Percentiles rank a stretch among this genome's conserved stretches.
phyloP scores from a whole-genome alignment of 2,113 vertebrate species.

The Elgaria multicarinata region DNA sequence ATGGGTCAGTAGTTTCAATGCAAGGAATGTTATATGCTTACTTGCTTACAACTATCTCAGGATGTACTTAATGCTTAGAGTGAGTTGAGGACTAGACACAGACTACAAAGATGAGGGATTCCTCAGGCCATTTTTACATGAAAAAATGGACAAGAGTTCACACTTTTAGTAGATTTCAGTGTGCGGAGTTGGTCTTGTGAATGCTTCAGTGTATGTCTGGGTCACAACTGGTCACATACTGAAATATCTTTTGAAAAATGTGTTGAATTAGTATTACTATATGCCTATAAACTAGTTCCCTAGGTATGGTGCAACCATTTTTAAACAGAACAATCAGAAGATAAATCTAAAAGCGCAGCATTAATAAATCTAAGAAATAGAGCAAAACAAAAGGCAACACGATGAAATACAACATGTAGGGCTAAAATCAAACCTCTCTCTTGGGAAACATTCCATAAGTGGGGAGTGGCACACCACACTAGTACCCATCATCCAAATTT shows the following conservation, averaged over 20 bases:
- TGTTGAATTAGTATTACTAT: neutral
- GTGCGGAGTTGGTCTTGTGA: neutral
- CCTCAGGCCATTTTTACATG: neutral
- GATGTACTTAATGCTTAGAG: neutral
- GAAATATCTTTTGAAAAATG: neutral
- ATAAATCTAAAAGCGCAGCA: too few relatives aligned
- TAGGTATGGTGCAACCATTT: too few relatives aligned
- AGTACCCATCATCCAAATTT: too few relatives aligned
- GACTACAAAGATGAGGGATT: neutral
- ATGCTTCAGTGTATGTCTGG: neutral
- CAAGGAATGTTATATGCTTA: neutral
- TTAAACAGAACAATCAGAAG: too few relatives aligned
- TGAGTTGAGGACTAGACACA: neutral
- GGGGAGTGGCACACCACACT: too few relatives aligned
- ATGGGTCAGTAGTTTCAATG: neutral
- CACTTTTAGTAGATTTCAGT: neutral
- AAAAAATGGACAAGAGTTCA: neutral
- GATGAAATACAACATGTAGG: too few relatives aligned
- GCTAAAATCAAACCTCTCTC: too few relatives aligned
- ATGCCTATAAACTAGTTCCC: too few relatives aligned
- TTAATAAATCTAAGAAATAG: too few relatives aligned
- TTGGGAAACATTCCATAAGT: too few relatives aligned
- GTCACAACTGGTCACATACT: neutral
- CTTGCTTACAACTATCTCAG: neutral
- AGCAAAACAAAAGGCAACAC: too few relatives aligned